Evolutionary conservation across 2,113 vertebrate genomes (phyloP), one percentile per base, ranked within the genome.

Genomic region (Tragulus kanchil): DNA sequence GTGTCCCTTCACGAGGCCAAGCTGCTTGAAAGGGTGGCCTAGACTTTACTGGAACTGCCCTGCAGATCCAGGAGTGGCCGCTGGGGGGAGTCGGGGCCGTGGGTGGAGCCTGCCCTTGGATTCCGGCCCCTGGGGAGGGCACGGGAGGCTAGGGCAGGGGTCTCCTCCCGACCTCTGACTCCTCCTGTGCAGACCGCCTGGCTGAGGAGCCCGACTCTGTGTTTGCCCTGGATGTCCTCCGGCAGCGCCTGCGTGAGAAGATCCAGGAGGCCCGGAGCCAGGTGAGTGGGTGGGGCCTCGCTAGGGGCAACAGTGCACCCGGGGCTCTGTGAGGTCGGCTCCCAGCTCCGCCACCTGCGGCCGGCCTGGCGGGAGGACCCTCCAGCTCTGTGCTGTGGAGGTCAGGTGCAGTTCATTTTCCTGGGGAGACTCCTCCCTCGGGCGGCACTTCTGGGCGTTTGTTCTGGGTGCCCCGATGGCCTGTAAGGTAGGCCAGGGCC

Each of bases 211-310:
- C 98, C 0, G 52, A 28, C 59, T 98, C 97, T 0, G 98, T 99
- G 93, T 99, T 98, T 13, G 98, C 99, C 5, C 98, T 99, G 31
- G 99, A 99, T 78, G 93, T 99, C 25, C 96, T 99, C 78, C 99
- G 99, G n/a, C 99, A 99, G 98, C 99, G 99, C 78, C 99, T 99
- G 0, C 99, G 99, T 0, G 99, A 99, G 87, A 99, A 99, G 98
- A 99, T 99, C 5, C 98, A 99, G 96, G 98, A 99, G 95, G 99
- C 98, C 83, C 99, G 99, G 96, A 99, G 99, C 67, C 99, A 99
- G 99, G 99, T 99, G 94, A 90, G 97, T 69, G 14, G 15, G 26
- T 1, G 61, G 2, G 6, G 1, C 13, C 6, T 16, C 11, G 31
- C 16, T 54, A 23, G 36, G 45, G n/a, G 71, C 77, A 42, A 42